Evolutionary conservation across 2,888 invertebrate genomes (phyloP), one percentile per base, ranked within the genome.

Genomic region (Idaea biselata): DNA sequence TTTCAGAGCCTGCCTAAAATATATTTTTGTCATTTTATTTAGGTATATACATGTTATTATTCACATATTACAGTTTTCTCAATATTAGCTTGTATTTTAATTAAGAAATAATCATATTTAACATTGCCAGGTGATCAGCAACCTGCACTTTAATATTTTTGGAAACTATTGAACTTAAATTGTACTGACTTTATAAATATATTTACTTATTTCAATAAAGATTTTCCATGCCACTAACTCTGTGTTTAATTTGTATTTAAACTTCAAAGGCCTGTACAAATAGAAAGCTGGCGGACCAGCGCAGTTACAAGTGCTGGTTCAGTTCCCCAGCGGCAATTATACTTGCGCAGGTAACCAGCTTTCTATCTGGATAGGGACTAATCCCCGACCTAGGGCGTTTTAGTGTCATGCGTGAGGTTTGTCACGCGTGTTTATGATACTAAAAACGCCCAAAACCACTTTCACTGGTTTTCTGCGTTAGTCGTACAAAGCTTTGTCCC

Each of bases 161-260:
- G 93, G 93, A 93, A 93, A 93, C 93, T 93, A 93, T 93, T 93
- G 93, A 93, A 93, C 93, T 93, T 93, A 93, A 93, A 93, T 93
- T 93, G 93, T 93, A 93, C 93, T 93, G 93, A 93, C 93, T 93
- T 93, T 93, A 93, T 93, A 93, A 93, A 93, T 93, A 93, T 93
- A 93, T 93, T 93, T 93, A 93, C 93, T 93, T 93, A 93, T 93
- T 93, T 93, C 93, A 93, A 93, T 93, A 93, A 93, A 93, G 92
- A 93, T 93, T 93, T 93, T 92, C 92, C 91, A 93, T 91, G 92
- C 92, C 92, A 93, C 91, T 93, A 92, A 72, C 74, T 68, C 70
- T 63, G 61, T 69, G 74, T 84, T 83, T 85, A 76, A 77, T 78
- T 77, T 73, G 62, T 32, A 32, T 32, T 3, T 32, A 32, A n/a